Evolutionary conservation across 2,797 vertebrate species (phyloP).

Genomic region (Bufotes viridis): DNA sequence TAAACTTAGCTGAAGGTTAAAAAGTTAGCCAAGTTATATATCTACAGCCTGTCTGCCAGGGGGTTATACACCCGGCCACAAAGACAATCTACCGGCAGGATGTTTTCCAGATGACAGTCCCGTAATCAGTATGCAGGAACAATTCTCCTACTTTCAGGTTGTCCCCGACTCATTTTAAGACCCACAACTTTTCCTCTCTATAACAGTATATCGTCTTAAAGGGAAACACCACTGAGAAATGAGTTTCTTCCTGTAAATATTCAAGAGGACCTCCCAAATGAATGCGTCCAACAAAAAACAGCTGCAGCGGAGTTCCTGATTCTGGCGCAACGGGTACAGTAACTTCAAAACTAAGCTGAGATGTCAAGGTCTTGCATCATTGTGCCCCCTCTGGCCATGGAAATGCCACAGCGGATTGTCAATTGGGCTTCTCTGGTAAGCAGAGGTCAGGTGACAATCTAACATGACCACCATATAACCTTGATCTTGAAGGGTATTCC

Average conservation of each 20-base stretch:
- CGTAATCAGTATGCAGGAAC: neutral
- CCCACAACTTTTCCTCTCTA: neutral
- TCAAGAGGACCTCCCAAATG: neutral
- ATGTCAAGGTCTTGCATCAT: neutral
- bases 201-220: neutral
- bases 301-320: neutral
- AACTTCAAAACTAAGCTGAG: neutral
- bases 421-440: too few species aligned
- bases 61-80: neutral
- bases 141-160: too few species aligned
- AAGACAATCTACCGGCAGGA: neutral
- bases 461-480: too few species aligned
- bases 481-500: too few species aligned
- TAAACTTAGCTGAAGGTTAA: slow-evolving; percentile 22
- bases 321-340: too few species aligned
- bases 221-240: neutral
- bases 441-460: too few species aligned
- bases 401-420: neutral
- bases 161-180: neutral
- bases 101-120: neutral
- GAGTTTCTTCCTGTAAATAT: neutral
- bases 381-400: neutral
- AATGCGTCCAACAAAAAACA: neutral
- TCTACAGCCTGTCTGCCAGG: slow-evolving; percentile 10
- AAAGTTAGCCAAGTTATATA: slow-evolving; percentile 7